Evolutionary conservation across 2,113 vertebrate species (phyloP).

Genomic region (Motacilla tschutschensis): DNA sequence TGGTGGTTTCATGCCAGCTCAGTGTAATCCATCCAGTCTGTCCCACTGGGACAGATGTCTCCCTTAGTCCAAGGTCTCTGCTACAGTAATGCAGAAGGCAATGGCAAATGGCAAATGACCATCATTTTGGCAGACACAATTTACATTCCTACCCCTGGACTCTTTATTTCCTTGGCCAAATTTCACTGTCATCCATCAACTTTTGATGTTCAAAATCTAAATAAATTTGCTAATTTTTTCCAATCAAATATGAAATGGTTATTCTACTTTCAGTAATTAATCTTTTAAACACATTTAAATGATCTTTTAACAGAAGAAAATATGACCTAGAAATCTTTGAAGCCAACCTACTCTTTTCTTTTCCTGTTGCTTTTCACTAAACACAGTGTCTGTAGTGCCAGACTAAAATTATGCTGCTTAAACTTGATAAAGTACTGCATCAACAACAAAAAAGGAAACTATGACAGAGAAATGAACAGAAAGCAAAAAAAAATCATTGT

Average conservation of each 20-base stretch:
- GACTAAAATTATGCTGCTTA: conserved; percentile 30
- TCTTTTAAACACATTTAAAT: conserved; percentile 14
- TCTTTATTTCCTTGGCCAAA: conserved; percentile 31
- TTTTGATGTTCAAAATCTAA: conserved; percentile 50
- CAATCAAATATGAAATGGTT: conserved; percentile 37
- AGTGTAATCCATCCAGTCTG: background rate
- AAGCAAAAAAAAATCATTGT: background rate
- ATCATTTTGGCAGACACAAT: background rate
- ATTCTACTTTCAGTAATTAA: conserved; percentile 31
- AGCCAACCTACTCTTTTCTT: background rate
- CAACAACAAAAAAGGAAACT: conserved; percentile 7
- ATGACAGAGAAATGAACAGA: background rate
- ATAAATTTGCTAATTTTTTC: background rate
- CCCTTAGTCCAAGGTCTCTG: background rate
- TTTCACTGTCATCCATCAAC: conserved; percentile 21
- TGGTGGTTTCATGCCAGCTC: background rate
- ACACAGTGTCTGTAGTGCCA: background rate
- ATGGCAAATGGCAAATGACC: background rate
- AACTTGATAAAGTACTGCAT: conserved; percentile 30
- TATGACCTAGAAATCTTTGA: conserved; percentile 1
- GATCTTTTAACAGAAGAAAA: conserved; percentile 20
- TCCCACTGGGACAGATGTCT: background rate
- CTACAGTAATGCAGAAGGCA: background rate
- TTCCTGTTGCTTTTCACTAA: background rate
- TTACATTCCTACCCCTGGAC: conserved; percentile 24